These are phyloP conservation scores for Thamnophis sirtalis DNA, from an alignment of 2,113 vertebrate genomes.

Conservation along the genomic window DNA sequence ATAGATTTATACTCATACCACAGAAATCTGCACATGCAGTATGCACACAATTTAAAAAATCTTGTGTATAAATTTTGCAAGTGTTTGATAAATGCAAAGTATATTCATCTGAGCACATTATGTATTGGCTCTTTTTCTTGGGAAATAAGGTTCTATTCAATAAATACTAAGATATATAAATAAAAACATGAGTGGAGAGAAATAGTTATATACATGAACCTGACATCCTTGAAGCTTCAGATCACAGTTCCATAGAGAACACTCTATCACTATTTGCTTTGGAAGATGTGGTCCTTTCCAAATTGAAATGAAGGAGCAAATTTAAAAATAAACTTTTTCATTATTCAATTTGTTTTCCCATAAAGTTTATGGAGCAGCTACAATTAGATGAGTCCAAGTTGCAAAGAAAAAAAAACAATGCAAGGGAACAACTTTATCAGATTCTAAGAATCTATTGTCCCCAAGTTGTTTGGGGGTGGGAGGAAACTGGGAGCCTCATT, in stretches of 20 bases:
- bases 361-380: constrained; percentile 74
- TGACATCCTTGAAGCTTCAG: neutral
- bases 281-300: constrained; percentile 2
- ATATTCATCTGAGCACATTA: neutral
- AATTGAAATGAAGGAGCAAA: neutral
- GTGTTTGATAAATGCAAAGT: neutral
- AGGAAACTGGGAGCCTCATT: constrained; percentile 58
- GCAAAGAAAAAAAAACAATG: constrained; percentile 31
- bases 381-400: constrained; percentile 64
- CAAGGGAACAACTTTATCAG: constrained; percentile 51
- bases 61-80: neutral
- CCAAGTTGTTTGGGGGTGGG: constrained; percentile 42
- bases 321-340: constrained; percentile 13
- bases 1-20: neutral
- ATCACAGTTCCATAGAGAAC: neutral
- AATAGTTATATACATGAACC: neutral
- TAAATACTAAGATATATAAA: neutral
- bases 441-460: constrained; percentile 63
- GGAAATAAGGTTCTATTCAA: neutral
- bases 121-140: neutral
- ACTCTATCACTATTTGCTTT: neutral
- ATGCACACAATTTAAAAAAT: neutral
- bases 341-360: constrained; percentile 65
- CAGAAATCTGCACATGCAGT: neutral
- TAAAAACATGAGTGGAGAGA: neutral